Evolutionary conservation across 2,888 invertebrate genomes (phyloP).

Genomic region (Stomorhina lunata): DNA sequence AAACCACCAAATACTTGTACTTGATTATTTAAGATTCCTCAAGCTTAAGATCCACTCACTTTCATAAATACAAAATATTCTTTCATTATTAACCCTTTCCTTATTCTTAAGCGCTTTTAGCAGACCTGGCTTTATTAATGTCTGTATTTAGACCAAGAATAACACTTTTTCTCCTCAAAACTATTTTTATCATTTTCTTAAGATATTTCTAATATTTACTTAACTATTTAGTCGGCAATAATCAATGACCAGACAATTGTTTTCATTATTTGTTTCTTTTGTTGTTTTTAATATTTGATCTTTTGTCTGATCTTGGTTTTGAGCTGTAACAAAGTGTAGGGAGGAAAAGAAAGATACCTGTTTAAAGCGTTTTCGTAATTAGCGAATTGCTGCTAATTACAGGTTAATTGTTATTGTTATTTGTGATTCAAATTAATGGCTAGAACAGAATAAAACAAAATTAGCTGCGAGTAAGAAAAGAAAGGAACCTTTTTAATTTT

Average conservation of each 20-base stretch:
- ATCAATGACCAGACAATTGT: slow-evolving; percentile 60
- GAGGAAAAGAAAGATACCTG: not conserved
- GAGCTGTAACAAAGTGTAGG: not conserved
- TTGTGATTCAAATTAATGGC: not conserved
- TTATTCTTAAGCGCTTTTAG: not conserved
- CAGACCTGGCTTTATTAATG: slow-evolving; percentile 3
- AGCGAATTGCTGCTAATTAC: slow-evolving; percentile 59
- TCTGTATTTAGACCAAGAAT: slow-evolving; percentile 46
- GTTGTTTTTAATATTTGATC: slow-evolving; percentile 9
- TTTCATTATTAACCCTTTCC: not conserved
- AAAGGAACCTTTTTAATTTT: slow-evolving; percentile 14
- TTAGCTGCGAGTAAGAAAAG: not conserved
- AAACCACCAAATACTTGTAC: too few species aligned
- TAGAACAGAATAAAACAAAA: not conserved
- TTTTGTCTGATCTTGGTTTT: not conserved
- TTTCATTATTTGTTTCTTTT: not conserved
- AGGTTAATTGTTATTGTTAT: slow-evolving; percentile 29
- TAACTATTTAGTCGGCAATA: slow-evolving; percentile 55
- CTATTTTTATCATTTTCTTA: not conserved
- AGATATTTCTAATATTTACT: slow-evolving; percentile 32
- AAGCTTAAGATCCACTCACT: not conserved
- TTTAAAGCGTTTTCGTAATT: slow-evolving; percentile 34
- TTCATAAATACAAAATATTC: not conserved
- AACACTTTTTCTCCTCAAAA: slow-evolving; percentile 51
- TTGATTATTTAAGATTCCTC: too few species aligned